These are phyloP conservation scores for Selene dorsalis DNA, from an alignment of 2,797 vertebrate genomes.

Conservation along the genomic window DNA sequence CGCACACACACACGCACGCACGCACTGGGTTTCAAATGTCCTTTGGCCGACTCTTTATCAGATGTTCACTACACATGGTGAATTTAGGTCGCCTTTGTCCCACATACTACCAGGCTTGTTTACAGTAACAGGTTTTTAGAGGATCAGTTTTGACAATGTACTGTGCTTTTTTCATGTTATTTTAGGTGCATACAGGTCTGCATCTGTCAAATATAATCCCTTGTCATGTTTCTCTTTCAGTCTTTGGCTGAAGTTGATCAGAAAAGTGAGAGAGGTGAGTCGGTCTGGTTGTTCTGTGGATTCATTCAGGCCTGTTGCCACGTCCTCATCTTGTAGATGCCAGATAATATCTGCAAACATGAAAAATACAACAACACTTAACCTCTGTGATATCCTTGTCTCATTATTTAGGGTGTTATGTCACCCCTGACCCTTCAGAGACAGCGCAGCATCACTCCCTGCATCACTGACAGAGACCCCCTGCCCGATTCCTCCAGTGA, in stretches of 20 bases:
- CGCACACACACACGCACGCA: neutral
- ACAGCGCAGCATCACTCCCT: slow-evolving; percentile 77
- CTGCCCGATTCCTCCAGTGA: slow-evolving; percentile 74
- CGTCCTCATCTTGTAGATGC: neutral
- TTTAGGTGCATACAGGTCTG: neutral
- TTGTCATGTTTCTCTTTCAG: slow-evolving; percentile 69
- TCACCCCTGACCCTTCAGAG: slow-evolving; percentile 76
- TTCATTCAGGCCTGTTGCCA: neutral
- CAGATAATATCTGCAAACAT: neutral
- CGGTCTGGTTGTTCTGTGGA: neutral
- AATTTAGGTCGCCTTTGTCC: slow-evolving; percentile 5
- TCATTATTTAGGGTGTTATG: slow-evolving; percentile 73
- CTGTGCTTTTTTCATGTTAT: neutral
- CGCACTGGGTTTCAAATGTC: neutral
- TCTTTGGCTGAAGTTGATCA: slow-evolving; percentile 86
- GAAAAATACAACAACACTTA: neutral
- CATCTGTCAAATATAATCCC: slow-evolving; percentile 13
- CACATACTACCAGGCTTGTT: slow-evolving; percentile 21
- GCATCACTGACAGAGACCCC: slow-evolving; percentile 82
- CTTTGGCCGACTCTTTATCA: slow-evolving; percentile 47
- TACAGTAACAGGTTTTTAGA: neutral
- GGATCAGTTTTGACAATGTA: neutral
- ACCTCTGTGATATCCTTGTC: neutral
- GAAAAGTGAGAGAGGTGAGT: slow-evolving; percentile 89
- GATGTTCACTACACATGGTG: neutral